Conservation (phyloP, 2,797 vertebrate species). For the Lagorchestes hirsutus region DNA sequence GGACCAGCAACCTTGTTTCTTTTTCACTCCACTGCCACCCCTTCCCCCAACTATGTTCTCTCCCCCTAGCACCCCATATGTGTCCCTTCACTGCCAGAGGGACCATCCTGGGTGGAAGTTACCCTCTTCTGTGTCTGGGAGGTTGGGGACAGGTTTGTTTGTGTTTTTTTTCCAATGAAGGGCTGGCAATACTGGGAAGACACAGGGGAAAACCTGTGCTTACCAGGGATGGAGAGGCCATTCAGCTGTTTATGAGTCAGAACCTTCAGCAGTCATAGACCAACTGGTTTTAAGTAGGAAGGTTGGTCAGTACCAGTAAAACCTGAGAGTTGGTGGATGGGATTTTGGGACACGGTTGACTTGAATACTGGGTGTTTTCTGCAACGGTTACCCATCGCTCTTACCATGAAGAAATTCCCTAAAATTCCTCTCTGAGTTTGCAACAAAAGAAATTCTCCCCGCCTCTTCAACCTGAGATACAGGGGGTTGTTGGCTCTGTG, state of each 20-base stretch:
- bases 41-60: background rate
- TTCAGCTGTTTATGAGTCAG: conserved; percentile 61
- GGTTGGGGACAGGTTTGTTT: background rate
- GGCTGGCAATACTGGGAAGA: conserved; percentile 17
- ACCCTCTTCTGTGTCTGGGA: background rate
- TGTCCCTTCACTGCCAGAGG: background rate
- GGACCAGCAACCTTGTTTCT: conserved; percentile 44
- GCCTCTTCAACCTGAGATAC: background rate
- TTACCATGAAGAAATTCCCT: conserved; percentile 69
- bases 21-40: conserved; percentile 30
- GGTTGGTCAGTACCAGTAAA: background rate
- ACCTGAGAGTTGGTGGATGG: conserved; percentile 30
- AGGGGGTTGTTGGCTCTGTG: background rate
- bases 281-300: background rate
- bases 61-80: background rate
- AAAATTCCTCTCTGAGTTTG: conserved; percentile 1
- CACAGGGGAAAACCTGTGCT: conserved; percentile 64
- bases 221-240: conserved; percentile 33
- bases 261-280: conserved; percentile 65
- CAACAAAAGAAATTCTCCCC: conserved; percentile 5
- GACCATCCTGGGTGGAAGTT: background rate
- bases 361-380: conserved; percentile 58
- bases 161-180: conserved; percentile 35
- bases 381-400: conserved; percentile 45
- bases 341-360: conserved; percentile 9